phyloP scores from a whole-genome alignment of 2,797 vertebrate genomes.

The Tragopan temminckii region DNA sequence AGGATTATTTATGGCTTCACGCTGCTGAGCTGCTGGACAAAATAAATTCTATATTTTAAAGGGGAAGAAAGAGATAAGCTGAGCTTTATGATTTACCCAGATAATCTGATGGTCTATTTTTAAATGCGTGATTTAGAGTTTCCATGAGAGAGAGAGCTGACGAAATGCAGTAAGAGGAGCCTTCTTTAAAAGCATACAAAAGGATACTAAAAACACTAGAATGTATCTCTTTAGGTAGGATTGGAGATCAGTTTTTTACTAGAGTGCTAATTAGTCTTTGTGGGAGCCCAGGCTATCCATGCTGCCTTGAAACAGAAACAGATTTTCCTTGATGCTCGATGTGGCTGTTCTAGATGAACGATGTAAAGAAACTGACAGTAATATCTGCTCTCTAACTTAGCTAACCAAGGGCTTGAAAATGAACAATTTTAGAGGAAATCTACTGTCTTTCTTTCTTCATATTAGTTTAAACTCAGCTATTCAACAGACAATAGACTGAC shows the following conservation, averaged over 20 bases:
- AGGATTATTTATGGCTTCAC: conserved; percentile 52
- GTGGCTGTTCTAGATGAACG: not conserved
- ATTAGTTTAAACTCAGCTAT: not conserved
- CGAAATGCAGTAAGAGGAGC: conserved; percentile 21
- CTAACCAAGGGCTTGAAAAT: not conserved
- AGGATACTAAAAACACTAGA: not conserved
- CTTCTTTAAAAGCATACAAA: conserved; percentile 12
- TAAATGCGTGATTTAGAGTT: conserved; percentile 72
- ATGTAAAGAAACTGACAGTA: conserved; percentile 2
- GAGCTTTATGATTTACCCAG: conserved; percentile 77
- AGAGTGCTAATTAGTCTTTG: not conserved
- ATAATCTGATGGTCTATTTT: conserved; percentile 81
- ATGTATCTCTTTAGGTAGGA: not conserved
- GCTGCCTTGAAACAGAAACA: not conserved
- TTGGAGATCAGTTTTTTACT: not conserved
- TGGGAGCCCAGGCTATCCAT: not conserved
- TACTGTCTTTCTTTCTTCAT: not conserved
- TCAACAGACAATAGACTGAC: not conserved
- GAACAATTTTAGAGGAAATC: not conserved
- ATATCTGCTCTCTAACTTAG: not conserved
- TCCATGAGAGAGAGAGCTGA: conserved; percentile 38
- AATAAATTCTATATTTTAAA: conserved; percentile 74
- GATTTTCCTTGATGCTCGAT: not conserved
- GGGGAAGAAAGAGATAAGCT: conserved; percentile 68
- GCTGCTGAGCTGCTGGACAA: conserved; percentile 44